Percentiles rank a stretch among this genome's conserved stretches.
Evolutionary conservation across 2,888 invertebrate species (phyloP).

Genomic region (Melanostoma mellinum): DNA sequence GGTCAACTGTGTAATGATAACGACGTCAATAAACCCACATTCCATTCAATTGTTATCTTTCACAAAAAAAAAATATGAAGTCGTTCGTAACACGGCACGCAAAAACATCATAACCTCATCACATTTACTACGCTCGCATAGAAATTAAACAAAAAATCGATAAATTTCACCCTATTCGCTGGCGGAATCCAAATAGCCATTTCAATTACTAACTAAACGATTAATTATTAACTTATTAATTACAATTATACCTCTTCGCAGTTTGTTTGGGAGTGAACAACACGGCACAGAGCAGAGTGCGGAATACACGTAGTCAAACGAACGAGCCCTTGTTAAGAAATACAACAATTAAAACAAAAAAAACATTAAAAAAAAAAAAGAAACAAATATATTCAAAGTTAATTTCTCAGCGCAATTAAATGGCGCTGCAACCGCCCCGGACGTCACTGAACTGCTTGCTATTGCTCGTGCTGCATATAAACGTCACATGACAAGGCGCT

Average conservation of each 20-base stretch:
- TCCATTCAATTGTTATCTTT: background rate
- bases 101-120: conserved; percentile 1
- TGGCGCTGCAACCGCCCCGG: conserved; percentile 29
- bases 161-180: conserved; percentile 19
- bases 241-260: conserved; percentile 27
- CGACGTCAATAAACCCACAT: conserved; percentile 29
- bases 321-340: too few species aligned
- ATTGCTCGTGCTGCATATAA: conserved; percentile 5
- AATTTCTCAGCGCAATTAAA: conserved; percentile 27
- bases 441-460: conserved; percentile 52
- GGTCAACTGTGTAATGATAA: conserved; percentile 39
- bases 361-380: too few species aligned
- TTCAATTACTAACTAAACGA: conserved; percentile 52
- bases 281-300: too few species aligned
- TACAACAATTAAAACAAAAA: too few species aligned
- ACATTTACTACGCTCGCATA: background rate
- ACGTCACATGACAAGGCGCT: conserved; percentile 31
- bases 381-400: too few species aligned
- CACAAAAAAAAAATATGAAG: background rate
- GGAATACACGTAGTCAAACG: conserved; percentile 3
- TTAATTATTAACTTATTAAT: conserved; percentile 65
- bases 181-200: conserved; percentile 18
- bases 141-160: conserved; percentile 40
- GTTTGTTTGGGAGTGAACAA: conserved; percentile 1
- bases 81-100: too few species aligned